phyloP scores from a whole-genome alignment of 2,888 invertebrate species.

The Polymixis lichenea region DNA sequence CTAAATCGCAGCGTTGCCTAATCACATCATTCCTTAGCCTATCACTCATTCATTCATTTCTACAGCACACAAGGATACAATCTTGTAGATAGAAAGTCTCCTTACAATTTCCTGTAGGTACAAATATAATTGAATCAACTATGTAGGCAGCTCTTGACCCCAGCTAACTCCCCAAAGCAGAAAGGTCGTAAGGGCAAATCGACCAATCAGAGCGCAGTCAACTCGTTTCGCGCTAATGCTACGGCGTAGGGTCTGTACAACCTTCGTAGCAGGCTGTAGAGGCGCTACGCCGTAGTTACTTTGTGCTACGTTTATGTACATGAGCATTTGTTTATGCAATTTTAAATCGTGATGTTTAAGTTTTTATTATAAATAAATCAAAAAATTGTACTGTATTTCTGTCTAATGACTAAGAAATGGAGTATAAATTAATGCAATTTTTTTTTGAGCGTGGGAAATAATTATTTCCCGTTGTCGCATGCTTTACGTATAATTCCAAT shows the following conservation, averaged over 20 bases:
- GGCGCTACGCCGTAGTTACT: conserved; percentile 23
- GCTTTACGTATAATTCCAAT: not conserved
- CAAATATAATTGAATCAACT: conserved; percentile 32
- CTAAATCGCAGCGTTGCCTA: not conserved
- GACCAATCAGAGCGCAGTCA: conserved; percentile 45
- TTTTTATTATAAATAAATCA: not conserved
- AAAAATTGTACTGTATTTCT: not conserved
- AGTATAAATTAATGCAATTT: not conserved
- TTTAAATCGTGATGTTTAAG: not conserved
- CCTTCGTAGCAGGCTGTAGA: conserved; percentile 46
- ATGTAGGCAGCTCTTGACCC: conserved; percentile 22
- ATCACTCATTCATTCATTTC: not conserved
- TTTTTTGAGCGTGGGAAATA: too few relatives aligned
- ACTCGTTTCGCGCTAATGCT: conserved; percentile 14
- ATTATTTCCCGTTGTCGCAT: not conserved
- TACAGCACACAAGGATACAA: not conserved
- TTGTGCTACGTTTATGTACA: not conserved
- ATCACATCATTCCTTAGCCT: not conserved
- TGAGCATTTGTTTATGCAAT: not conserved
- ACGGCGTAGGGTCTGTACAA: conserved; percentile 46
- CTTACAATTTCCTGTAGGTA: conserved; percentile 18
- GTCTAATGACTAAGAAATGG: not conserved
- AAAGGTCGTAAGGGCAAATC: conserved; percentile 29
- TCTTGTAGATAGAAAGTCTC: not conserved
- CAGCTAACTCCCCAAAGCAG: conserved; percentile 2